Evolutionary conservation across 2,113 vertebrate genomes (phyloP), one percentile per base, ranked within the genome.

Genomic region (Lathamus discolor): DNA sequence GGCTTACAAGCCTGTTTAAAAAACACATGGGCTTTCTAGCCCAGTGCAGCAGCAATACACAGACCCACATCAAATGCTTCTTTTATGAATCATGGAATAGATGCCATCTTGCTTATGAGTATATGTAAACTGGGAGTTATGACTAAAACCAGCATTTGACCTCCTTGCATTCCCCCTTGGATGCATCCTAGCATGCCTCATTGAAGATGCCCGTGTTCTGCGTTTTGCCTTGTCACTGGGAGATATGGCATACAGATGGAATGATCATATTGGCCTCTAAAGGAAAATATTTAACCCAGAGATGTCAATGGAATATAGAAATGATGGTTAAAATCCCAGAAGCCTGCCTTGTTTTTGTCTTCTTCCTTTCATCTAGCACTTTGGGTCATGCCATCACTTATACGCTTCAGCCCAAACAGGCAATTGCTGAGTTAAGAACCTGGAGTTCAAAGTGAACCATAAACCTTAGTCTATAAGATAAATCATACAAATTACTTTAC

Each of bases 401-500:
- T 57, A 69, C 4, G 91, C 96, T 95, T 96, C 96, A 94, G 94
- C 95, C 96, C 93, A 95, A 97, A 97, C 94, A 97, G 96, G 97
- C 96, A 96, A 94, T 96, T 93, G 66, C 91, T 92, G 97, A 97
- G 97, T 97, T 97, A 97, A 97, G 97, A 97, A 97, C 96, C 96
- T 95, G 92, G 96, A 97, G 97, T 97, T 97, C 97, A 97, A 97
- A 97, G 97, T 97, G 97, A 98, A 91, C 97, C 96, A 95, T 97
- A 97, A 98, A 97, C 97, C 92, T 97, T 94, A 80, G 95, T 96
- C 97, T 80, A 90, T 94, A 93, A 97, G 97, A 98, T 98, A 97
- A 98, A 98, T 97, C 97, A 97, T 97, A 97, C 97, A 98, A 97
- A 98, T 98, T 96, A 96, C 97, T 98, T 98, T 97, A 95, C 96